Conservation (phyloP, 1,140 invertebrate species). For the Drosophila ananassae region DNA sequence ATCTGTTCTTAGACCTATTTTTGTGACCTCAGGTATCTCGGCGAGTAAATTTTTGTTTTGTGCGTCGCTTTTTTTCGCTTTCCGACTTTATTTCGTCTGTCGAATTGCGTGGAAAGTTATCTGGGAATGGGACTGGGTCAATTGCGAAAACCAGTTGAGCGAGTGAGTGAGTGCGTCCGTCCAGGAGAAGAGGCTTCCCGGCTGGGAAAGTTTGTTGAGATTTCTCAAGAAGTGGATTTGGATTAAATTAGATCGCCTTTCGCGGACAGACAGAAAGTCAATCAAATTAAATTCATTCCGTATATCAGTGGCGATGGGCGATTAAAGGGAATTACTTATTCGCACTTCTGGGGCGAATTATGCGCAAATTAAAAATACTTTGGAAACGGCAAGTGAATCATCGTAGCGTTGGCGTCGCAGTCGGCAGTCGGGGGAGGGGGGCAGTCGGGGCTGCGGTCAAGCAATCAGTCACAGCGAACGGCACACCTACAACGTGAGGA, state of each 20-base stretch:
- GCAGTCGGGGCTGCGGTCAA: slow-evolving; percentile 19
- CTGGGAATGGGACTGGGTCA: slow-evolving; percentile 63
- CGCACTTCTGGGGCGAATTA: slow-evolving; percentile 20
- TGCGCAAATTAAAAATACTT: slow-evolving; percentile 42
- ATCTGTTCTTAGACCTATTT: background rate
- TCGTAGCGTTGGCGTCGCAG: slow-evolving; percentile 17
- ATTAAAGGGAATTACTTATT: slow-evolving; percentile 30
- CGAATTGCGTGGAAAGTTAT: slow-evolving; percentile 70
- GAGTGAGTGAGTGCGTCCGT: background rate
- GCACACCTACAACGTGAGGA: slow-evolving; percentile 41
- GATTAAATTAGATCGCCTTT: slow-evolving; percentile 15
- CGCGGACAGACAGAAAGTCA: background rate
- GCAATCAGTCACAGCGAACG: slow-evolving; percentile 61
- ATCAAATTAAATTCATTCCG: slow-evolving; percentile 17
- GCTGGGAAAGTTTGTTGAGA: slow-evolving; percentile 31
- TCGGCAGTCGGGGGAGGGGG: background rate
- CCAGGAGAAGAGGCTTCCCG: slow-evolving; percentile 25
- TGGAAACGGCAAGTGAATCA: slow-evolving; percentile 63
- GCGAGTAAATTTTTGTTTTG: background rate
- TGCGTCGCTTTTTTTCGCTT: slow-evolving; percentile 16
- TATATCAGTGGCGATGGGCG: slow-evolving; percentile 12
- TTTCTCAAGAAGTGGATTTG: slow-evolving; percentile 21
- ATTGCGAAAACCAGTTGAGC: slow-evolving; percentile 63
- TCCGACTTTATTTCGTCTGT: slow-evolving; percentile 50
- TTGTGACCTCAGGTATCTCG: background rate